Evolutionary conservation across 2,113 vertebrate species (phyloP), one percentile per base, ranked within the genome.

Genomic region (Oncorhynchus nerka): DNA sequence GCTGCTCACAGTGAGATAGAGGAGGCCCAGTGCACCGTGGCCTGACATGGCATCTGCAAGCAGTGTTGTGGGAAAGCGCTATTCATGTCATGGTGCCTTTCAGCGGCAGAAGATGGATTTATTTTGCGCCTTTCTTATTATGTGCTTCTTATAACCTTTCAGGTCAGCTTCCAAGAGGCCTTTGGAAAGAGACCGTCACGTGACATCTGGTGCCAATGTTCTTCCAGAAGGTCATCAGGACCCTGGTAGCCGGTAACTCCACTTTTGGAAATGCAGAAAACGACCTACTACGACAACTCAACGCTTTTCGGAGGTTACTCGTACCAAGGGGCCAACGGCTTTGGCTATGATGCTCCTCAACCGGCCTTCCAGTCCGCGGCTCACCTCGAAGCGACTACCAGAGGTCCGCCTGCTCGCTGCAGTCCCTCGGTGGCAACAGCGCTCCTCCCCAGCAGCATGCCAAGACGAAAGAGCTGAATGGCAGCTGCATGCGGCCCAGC

Each of bases 201-300:
- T 95, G 96, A 97, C 95, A 94, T 94, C 92, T 88, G 95, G 95
- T 97, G 96, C 97, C 97, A 98, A 99, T 99, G 98, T 97, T 96
- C 95, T 95, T 96, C 97, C 94, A 92, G 94, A 95, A 96, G 97
- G 94, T 94, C 92, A 92, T 89, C 93, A 92, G 89, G 93, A 95
- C 93, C 94, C 94, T 84, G 93, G 92, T 94, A 95, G 93, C 92
- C 87, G 68, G 83, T 91, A 89, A 89, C 90, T 89, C 89, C 85
- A 84, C 86, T 90, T 92, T 93, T 93, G 94, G 95, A 94, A 91
- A 99, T 99, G 97, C 97, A 99, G 96, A 99, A 99, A 95, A 94
- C 96, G 74, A 96, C 96, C 34, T 99, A 96, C 93, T 98, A 99
- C 96, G 97, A 97, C 94, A 87, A 97, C 86, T 92, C 97, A 34